These are phyloP conservation scores for Micrasema minimum DNA, from an alignment of 1,140 invertebrate genomes.

Conservation along the genomic window DNA sequence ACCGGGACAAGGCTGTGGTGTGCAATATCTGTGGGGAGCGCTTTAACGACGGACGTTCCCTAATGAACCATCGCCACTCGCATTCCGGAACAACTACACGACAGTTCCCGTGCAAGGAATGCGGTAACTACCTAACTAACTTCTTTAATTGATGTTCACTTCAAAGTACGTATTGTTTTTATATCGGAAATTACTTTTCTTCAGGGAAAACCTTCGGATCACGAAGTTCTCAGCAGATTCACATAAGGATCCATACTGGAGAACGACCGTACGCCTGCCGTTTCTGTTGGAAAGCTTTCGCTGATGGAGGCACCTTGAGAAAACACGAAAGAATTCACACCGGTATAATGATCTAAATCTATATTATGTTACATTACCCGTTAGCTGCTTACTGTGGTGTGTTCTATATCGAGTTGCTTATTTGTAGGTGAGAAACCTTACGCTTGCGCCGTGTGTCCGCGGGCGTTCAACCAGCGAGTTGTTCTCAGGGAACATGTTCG, in stretches of 20 bases:
- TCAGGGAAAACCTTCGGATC: constrained; percentile 85
- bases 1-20: constrained; percentile 75
- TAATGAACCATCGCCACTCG: constrained; percentile 78
- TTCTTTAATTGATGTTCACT: too few species aligned
- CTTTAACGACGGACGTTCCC: constrained; percentile 75
- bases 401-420: not conserved
- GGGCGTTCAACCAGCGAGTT: constrained; percentile 86
- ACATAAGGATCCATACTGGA: constrained; percentile 88
- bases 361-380: too few species aligned
- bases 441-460: constrained; percentile 92
- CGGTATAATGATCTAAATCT: constrained; percentile 57
- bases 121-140: too few species aligned
- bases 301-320: constrained; percentile 95
- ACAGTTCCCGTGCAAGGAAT: constrained; percentile 85
- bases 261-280: constrained; percentile 89
- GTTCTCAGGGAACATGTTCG: constrained; percentile 84
- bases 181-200: too few species aligned
- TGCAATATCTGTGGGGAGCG: constrained; percentile 79
- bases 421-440: constrained; percentile 88
- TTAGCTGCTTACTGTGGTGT: too few species aligned
- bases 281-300: constrained; percentile 99
- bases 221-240: constrained; percentile 92
- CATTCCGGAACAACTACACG: constrained; percentile 71
- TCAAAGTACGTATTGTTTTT: too few species aligned
- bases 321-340: constrained; percentile 99